phyloP scores from a whole-genome alignment of 2,888 invertebrate species.

The Drosophila colorata region DNA sequence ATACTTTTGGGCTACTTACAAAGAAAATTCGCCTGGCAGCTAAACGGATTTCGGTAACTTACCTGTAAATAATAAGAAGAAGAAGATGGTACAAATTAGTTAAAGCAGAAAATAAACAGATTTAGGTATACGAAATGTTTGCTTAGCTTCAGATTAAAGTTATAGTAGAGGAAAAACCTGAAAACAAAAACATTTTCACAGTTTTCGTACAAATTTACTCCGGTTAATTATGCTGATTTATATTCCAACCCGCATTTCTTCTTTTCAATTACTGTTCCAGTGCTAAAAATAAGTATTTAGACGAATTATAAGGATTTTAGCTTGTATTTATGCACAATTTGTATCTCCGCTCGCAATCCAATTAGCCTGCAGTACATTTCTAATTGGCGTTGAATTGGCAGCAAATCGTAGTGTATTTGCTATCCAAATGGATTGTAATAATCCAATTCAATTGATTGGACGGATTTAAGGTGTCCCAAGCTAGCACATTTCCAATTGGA shows the following conservation, averaged over 20 bases:
- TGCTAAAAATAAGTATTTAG: neutral
- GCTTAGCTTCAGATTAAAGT: neutral
- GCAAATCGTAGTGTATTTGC: conserved; percentile 9
- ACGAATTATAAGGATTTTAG: neutral
- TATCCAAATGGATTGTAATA: conserved; percentile 37
- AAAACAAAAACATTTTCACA: too few relatives aligned
- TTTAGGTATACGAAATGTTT: neutral
- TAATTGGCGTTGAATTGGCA: conserved; percentile 30
- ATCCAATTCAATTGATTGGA: conserved; percentile 50
- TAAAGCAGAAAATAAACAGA: neutral
- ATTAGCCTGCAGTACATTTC: neutral
- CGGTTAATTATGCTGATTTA: neutral
- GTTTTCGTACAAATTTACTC: too few relatives aligned
- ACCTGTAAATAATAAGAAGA: conserved; percentile 47
- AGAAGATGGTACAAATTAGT: conserved; percentile 1
- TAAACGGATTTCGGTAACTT: conserved; percentile 45
- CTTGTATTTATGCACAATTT: neutral
- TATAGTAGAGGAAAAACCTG: neutral
- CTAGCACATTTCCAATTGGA: conserved; percentile 14
- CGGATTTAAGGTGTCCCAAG: conserved; percentile 31
- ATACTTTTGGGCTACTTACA: conserved; percentile 66
- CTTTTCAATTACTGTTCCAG: neutral
- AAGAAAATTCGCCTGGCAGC: conserved; percentile 16
- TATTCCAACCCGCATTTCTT: neutral
- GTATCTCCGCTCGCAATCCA: neutral